Evolutionary conservation across 2,888 invertebrate species (phyloP), one percentile per base, ranked within the genome.

Genomic region (Drosophila rubida): DNA sequence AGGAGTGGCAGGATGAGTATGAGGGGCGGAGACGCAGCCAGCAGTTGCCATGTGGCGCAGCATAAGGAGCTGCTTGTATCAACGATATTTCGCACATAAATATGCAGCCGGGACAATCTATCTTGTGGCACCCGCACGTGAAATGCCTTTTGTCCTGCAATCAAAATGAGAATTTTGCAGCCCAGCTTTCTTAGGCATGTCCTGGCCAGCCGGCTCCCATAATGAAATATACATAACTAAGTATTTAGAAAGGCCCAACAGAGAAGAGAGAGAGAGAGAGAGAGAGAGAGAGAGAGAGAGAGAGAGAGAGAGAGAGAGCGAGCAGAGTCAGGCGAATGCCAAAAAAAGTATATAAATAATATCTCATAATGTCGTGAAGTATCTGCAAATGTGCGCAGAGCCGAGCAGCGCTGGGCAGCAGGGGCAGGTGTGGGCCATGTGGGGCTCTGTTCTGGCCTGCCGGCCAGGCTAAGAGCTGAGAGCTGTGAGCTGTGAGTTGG

Each of bases 21-120:
- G 23, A 25, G 25, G 7, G 8, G 32, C 7, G 30, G 23, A n/a
- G 14, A 1, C 7, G 37, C 44, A 59, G 58, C 62, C 46, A 51
- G 49, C 39, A 45, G 16, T 35, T 53, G 67, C 76, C 80, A 74
- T 74, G 75, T 78, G 75, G 75, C 79, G 50, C 58, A 49, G 63
- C 79, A 64, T 66, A 77, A 62, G 62, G 51, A 69, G 50, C 45
- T 55, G 63, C 70, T 77, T 72, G 69, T 76, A 73, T 85, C 75
- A 71, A 72, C 65, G 69, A 79, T 80, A 85, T 84, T 90, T 90
- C 82, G 88, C 87, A 90, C 84, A 90, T 90, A 90, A 89, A 90
- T 89, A 80, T 88, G 65, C 69, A 74, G 65, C 65, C 70, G 68
- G 30, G 72, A 69, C 82, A 84, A 90, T 89, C 87, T 88, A 88